These are phyloP conservation scores for Dynastes grantii DNA, from an alignment of 2,888 invertebrate species.

Conservation along the genomic window DNA sequence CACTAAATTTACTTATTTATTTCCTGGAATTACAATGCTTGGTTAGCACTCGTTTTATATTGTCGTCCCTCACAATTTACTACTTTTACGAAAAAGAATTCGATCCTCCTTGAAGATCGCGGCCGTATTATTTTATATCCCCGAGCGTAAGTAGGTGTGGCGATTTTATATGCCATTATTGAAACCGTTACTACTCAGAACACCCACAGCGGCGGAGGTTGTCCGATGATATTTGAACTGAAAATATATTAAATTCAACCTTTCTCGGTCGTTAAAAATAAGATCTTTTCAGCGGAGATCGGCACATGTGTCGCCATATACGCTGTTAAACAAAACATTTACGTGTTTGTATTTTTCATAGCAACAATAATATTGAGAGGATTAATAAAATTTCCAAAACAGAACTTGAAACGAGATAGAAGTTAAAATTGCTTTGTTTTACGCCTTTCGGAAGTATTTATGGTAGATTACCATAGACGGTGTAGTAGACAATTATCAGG, in stretches of 20 bases:
- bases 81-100: not conserved
- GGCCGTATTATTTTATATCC: conserved; percentile 32
- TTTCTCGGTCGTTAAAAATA: conserved; percentile 22
- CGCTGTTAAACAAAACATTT: not conserved
- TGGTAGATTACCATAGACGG: not conserved
- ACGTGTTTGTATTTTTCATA: not conserved
- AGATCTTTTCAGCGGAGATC: not conserved
- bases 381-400: not conserved
- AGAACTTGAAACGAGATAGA: not conserved
- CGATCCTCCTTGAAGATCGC: conserved; percentile 21
- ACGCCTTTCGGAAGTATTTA: not conserved
- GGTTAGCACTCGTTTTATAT: not conserved
- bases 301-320: not conserved
- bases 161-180: conserved; percentile 39
- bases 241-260: conserved; percentile 21
- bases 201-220: conserved; percentile 17
- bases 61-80: conserved; percentile 25
- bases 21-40: conserved; percentile 7
- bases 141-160: conserved; percentile 34
- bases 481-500: too few species aligned
- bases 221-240: conserved; percentile 13
- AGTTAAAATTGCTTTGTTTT: not conserved
- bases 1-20: not conserved
- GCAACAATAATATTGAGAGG: not conserved
- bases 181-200: conserved; percentile 28